A percentile compares a stretch with the other conserved stretches of the same genome.
Conservation (phyloP, 2,888 invertebrate genomes). For the Polydrusus tereticollis region DNA sequence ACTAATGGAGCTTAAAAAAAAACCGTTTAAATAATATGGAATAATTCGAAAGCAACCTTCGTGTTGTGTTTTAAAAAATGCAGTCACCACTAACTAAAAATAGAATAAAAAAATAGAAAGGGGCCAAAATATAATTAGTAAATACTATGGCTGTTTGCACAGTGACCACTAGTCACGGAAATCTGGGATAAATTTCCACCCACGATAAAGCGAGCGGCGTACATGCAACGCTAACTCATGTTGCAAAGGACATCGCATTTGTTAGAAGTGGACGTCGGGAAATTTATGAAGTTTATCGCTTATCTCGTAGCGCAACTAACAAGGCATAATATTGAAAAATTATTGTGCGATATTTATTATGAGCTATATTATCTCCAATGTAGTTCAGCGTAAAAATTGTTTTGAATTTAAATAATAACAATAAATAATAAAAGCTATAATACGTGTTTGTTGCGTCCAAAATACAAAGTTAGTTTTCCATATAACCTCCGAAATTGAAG, state of each 20-base stretch:
- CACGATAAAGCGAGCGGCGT: conserved; percentile 26
- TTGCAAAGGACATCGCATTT: conserved; percentile 39
- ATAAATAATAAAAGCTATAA: no score
- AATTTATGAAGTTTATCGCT: conserved; percentile 39
- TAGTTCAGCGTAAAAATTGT: no score
- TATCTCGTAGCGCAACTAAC: conserved; percentile 34
- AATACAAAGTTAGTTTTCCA: no score
- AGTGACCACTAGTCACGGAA: conserved; percentile 39
- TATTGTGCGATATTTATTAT: background rate
- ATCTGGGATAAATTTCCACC: conserved; percentile 40
- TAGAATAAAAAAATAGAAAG: conserved; percentile 2
- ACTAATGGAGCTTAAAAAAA: no score
- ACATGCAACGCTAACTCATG: conserved; percentile 42
- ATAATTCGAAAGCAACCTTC: no score
- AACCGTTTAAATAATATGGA: no score
- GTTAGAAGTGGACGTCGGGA: conserved; percentile 21
- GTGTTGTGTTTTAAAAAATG: background rate
- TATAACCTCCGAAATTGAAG: no score
- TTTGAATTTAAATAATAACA: no score
- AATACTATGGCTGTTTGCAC: conserved; percentile 19
- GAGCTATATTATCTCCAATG: no score
- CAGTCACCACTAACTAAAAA: background rate
- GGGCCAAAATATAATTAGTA: conserved; percentile 15
- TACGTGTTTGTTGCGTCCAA: no score
- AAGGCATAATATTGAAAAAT: conserved; percentile 6